Base-by-base conservation (phyloP, 2,888 invertebrate species). In the Pharmacophagus antenor region DNA sequence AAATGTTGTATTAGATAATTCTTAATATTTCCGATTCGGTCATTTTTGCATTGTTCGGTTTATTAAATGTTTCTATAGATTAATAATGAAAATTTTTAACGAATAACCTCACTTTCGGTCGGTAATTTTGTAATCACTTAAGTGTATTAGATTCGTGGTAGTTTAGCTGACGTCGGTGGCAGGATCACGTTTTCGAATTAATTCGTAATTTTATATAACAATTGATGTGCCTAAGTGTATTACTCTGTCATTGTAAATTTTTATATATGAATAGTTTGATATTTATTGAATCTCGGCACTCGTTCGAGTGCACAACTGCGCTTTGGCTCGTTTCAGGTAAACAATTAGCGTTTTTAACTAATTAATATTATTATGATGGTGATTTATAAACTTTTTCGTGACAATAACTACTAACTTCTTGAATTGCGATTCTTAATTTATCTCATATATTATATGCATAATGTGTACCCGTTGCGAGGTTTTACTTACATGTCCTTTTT, bases 211-310 rank as follows among this genome's bases (percentile, higher is more conserved):
- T 88, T 87, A 89, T 88, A 91, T 88, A 91, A 91, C 82, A 91
- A 91, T 91, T 86, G 91, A 91, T 91, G 91, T 91, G 91, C 91
- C 91, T 91, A 91, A 89, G 89, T 91, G 91, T 91, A 88, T 84
- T 84, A 80, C 73, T 88, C 80, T 88, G 85, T 75, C 74, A 76
- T 76, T 77, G 78, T 86, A 85, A 83, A 74, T 85, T 82, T 86
- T 84, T 79, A 82, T 80, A 79, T 31, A 76, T 82, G 75, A 76
- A 76, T 79, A 77, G 71, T 75, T 72, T 70, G 68, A 69, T 73
- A 71, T 75, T 79, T 80, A 76, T 74, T 71, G 71, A 74, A 74
- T 77, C 79, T 72, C 76, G 75, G 67, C 72, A 70, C 73, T 68
- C 67, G 66, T 68, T 67, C 63, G 65, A 62, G 67, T 62, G 69